Conservation (phyloP, 2,113 vertebrate genomes). For the Dicaeum eximium region DNA sequence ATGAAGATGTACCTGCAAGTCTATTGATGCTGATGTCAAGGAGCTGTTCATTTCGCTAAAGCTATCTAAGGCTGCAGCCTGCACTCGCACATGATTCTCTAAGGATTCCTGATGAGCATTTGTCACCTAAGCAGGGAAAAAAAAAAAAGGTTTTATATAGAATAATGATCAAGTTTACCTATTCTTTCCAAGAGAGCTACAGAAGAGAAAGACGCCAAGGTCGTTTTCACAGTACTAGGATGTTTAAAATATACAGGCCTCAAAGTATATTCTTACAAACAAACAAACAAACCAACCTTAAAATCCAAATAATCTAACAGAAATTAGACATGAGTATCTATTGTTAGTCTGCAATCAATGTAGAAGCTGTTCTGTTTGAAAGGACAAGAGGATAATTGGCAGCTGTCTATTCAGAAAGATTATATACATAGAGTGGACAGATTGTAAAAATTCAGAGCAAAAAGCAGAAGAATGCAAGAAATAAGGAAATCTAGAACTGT, state of each 20-base stretch:
- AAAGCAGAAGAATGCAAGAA: constrained; percentile 2
- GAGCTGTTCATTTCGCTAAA: constrained; percentile 89
- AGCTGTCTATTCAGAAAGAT: background rate
- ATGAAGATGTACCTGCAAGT: constrained; percentile 82
- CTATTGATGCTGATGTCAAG: constrained; percentile 84
- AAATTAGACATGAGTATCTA: background rate
- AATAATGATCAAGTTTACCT: constrained; percentile 19
- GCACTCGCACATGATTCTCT: constrained; percentile 83
- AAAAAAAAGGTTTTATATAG: background rate
- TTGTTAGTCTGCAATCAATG: background rate
- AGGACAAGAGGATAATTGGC: background rate
- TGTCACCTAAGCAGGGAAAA: constrained; percentile 74
- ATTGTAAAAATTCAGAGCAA: background rate
- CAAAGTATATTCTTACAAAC: background rate
- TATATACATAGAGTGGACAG: background rate
- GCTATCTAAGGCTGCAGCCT: constrained; percentile 88
- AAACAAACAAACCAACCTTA: background rate
- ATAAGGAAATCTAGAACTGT: background rate
- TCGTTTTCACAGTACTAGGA: background rate
- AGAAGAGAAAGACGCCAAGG: background rate
- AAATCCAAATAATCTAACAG: background rate
- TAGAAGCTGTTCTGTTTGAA: background rate
- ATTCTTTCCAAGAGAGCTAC: background rate
- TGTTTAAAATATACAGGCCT: background rate
- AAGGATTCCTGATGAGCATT: constrained; percentile 81